These are phyloP conservation scores for Scartelaos histophorus DNA, from an alignment of 2,113 vertebrate species.

Conservation along the genomic window DNA sequence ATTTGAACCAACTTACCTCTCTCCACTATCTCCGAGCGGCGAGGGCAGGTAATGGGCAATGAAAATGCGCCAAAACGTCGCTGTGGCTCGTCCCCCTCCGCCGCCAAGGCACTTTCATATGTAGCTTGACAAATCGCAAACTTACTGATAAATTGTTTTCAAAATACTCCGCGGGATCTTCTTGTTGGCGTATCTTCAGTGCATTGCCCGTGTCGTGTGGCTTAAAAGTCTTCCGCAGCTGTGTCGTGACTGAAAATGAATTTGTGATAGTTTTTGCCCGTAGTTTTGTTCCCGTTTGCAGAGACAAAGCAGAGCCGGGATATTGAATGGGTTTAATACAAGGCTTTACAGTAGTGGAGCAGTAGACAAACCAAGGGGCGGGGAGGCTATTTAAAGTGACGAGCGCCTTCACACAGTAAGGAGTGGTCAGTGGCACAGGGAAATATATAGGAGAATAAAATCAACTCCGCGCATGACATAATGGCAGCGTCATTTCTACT, in stretches of 20 bases:
- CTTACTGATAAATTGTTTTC: conserved; percentile 10
- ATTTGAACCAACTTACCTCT: conserved; percentile 31
- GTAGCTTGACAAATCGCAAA: conserved; percentile 32
- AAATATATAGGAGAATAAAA: not conserved
- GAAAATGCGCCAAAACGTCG: conserved; percentile 18
- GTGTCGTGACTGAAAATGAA: not conserved
- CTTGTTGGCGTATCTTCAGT: conserved; percentile 12
- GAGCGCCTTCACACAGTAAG: conserved; percentile 8
- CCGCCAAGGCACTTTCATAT: conserved; percentile 28
- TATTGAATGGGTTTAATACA: conserved; percentile 9
- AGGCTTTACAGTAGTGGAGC: conserved; percentile 19
- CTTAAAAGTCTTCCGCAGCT: not conserved
- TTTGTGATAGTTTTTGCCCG: not conserved
- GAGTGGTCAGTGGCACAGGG: conserved; percentile 28
- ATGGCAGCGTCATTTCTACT: no score
- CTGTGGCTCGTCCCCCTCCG: conserved; percentile 27
- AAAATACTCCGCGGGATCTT: not conserved
- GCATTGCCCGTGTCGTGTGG: conserved; percentile 41
- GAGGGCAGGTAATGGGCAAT: conserved; percentile 13
- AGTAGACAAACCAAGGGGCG: conserved; percentile 4
- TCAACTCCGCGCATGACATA: not conserved
- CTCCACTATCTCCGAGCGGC: conserved; percentile 16
- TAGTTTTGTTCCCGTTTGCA: not conserved
- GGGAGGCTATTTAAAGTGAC: conserved; percentile 63
- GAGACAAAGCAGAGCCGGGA: not conserved